These are phyloP conservation scores for Dexiosoma caninum DNA, from an alignment of 2,888 invertebrate species.

Conservation along the genomic window DNA sequence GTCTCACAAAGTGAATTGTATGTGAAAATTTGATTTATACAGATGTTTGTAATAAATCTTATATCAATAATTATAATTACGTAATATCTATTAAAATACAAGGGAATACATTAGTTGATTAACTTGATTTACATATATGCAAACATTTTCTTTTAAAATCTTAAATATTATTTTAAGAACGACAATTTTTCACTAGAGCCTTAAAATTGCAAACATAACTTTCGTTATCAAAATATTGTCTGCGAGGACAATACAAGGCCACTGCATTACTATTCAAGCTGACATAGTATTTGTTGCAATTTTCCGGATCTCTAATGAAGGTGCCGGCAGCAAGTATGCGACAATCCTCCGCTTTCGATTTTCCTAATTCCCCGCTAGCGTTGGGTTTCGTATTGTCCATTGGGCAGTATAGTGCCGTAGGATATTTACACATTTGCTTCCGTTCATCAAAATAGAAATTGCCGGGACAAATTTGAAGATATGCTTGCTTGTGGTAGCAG, in stretches of 20 bases:
- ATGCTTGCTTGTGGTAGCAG: slow-evolving; percentile 46
- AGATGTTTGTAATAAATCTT: no score
- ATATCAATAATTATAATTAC: no score
- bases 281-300: slow-evolving; percentile 61
- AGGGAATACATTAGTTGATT: no score
- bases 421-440: slow-evolving; percentile 55
- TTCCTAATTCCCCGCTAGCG: background rate
- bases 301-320: slow-evolving; percentile 46
- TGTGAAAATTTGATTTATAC: no score
- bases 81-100: no score
- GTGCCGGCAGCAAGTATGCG: slow-evolving; percentile 9
- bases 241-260: slow-evolving; percentile 43
- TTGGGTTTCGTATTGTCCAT: background rate
- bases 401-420: slow-evolving; percentile 46
- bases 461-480: slow-evolving; percentile 47
- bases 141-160: no score
- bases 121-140: no score
- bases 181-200: slow-evolving; percentile 45
- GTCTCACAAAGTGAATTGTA: no score
- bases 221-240: slow-evolving; percentile 55
- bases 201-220: slow-evolving; percentile 51
- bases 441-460: slow-evolving; percentile 52
- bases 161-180: background rate
- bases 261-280: slow-evolving; percentile 43
- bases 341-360: background rate